Conservation (phyloP, 2,888 invertebrate species). For the Hirtodrosophila duncani region DNA sequence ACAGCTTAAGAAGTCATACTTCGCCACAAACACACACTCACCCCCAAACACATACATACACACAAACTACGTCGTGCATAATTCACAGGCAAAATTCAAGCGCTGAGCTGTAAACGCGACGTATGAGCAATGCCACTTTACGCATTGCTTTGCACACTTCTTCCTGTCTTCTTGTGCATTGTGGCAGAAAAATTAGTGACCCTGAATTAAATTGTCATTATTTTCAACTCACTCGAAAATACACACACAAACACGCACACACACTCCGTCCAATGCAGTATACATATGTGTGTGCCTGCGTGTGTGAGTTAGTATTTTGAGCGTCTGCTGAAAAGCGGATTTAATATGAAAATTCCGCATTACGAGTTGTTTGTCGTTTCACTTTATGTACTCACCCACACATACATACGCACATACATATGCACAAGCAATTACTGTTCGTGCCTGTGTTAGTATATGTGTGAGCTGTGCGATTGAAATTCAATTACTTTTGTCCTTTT, state of each 20-base stretch:
- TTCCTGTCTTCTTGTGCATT: slow-evolving; percentile 55
- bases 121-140: slow-evolving; percentile 54
- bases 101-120: slow-evolving; percentile 45
- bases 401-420: slow-evolving; percentile 14
- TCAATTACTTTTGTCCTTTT: slow-evolving; percentile 73
- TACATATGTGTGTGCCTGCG: slow-evolving; percentile 9
- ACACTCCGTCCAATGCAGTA: slow-evolving; percentile 5
- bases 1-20: slow-evolving; percentile 65
- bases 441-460: slow-evolving; percentile 23
- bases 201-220: slow-evolving; percentile 75
- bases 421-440: slow-evolving; percentile 25
- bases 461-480: slow-evolving; percentile 65
- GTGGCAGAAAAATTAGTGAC: slow-evolving; percentile 74
- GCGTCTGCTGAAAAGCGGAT: slow-evolving; percentile 61
- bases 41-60: slow-evolving; percentile 9
- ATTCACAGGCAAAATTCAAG: slow-evolving; percentile 33
- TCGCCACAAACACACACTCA: slow-evolving; percentile 26
- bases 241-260: slow-evolving; percentile 37
- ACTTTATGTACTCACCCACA: slow-evolving; percentile 45
- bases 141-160: slow-evolving; percentile 27
- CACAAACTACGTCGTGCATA: neutral
- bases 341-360: slow-evolving; percentile 74
- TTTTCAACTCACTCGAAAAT: slow-evolving; percentile 69
- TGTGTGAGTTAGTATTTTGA: slow-evolving; percentile 32
- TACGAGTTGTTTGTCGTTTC: slow-evolving; percentile 68